These are phyloP conservation scores for Eristalis intricaria DNA, from an alignment of 2,888 invertebrate genomes.

Conservation along the genomic window DNA sequence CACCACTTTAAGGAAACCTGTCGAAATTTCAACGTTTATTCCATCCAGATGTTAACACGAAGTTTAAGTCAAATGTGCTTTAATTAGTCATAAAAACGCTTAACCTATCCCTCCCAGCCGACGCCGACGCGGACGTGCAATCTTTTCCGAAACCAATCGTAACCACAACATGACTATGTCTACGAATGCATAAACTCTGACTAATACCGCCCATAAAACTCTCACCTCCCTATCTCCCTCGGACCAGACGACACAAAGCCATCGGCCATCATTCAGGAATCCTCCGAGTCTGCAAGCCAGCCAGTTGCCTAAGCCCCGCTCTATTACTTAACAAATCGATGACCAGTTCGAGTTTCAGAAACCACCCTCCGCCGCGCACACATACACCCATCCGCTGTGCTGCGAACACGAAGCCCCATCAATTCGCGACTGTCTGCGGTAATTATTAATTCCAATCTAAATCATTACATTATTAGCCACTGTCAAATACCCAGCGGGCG, in stretches of 20 bases:
- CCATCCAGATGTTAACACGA: neutral
- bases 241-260: constrained; percentile 30
- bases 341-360: constrained; percentile 17
- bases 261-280: constrained; percentile 15
- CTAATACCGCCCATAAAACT: constrained; percentile 14
- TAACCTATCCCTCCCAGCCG: neutral
- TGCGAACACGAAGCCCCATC: constrained; percentile 34
- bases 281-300: neutral
- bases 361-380: neutral
- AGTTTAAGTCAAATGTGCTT: neutral
- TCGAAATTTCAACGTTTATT: too few relatives aligned
- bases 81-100: neutral
- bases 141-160: neutral
- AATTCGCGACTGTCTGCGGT: constrained; percentile 73
- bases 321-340: constrained; percentile 57
- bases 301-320: constrained; percentile 18
- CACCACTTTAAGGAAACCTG: too few relatives aligned
- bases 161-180: neutral
- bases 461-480: constrained; percentile 75
- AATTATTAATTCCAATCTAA: constrained; percentile 75
- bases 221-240: constrained; percentile 28
- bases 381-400: neutral
- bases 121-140: neutral
- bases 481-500: constrained; percentile 75
- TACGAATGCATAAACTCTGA: neutral